These are phyloP conservation scores for Eulacestoma nigropectus DNA, from an alignment of 2,113 vertebrate genomes.

Conservation along the genomic window DNA sequence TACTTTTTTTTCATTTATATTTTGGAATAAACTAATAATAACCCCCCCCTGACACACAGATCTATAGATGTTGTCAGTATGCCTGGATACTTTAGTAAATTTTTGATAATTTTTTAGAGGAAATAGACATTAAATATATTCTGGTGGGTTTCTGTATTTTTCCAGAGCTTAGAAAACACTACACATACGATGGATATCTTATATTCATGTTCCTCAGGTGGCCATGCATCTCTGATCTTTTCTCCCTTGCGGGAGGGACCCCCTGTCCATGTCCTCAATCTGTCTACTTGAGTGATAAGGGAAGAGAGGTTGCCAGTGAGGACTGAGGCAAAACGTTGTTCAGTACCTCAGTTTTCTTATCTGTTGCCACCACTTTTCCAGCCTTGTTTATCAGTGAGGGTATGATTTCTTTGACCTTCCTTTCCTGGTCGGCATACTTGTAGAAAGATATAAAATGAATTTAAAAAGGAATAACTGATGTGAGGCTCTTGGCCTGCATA, in stretches of 20 bases:
- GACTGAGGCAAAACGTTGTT: background rate
- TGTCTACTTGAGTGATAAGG: background rate
- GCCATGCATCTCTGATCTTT: background rate
- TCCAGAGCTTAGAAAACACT: background rate
- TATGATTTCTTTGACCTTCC: background rate
- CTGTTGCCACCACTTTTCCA: background rate
- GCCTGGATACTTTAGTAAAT: background rate
- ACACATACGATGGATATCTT: background rate
- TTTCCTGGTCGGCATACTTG: background rate
- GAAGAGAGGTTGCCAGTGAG: background rate
- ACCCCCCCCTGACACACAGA: background rate
- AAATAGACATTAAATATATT: conserved; percentile 49
- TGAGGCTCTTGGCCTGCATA: background rate
- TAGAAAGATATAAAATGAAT: background rate
- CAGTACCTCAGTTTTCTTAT: background rate
- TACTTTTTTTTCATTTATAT: background rate
- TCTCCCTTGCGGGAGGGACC: background rate
- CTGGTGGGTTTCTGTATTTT: conserved; percentile 5
- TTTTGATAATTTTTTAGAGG: background rate
- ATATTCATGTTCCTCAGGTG: background rate
- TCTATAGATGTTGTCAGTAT: conserved; percentile 3
- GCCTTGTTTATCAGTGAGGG: background rate
- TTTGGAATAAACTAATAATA: background rate
- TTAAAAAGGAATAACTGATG: background rate
- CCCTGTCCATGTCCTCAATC: background rate